Base-by-base conservation (phyloP, 2,797 vertebrate genomes). In the Labeo calbasu region DNA sequence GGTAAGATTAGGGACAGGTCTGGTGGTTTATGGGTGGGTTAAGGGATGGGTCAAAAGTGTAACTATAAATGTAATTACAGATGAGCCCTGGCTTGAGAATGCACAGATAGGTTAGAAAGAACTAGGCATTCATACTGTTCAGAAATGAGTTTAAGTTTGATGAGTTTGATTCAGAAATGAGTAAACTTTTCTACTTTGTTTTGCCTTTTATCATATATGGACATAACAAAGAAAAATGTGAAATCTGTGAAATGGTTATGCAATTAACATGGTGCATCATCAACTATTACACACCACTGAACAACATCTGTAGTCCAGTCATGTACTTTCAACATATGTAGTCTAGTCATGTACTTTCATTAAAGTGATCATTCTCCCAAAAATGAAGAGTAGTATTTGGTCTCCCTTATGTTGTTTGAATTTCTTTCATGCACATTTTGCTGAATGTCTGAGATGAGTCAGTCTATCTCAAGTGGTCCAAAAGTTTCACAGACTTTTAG, bases 261-360 rank as follows among this genome's bases (percentile, higher is more conserved):
- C 63, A 28, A 63, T 77, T 48, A 28, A 6, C 68, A 70, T 70
- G 40, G 40, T 5, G 46, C 40, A 70, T 70, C 2, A n/a, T 28
- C 7, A 15, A 28, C 23, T 28, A 6, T 25, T 25, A 28, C 23
- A 63, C 59, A 63, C 5, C 23, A 28, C 2, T 63, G 25, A 63
- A 28, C 73, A 55, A 36, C 28, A 75, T 28, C 43, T 77, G 55
- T 46, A 46, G 55, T 46, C 14, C 23, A 48, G 23, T 63, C 9
- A 63, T 48, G n/a, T 48, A 25, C n/a, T 63, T 77, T 14, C 73
- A 55, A 36, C 28, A 75, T 28, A 23, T 77, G 55, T 46, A 46
- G 55, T 46, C 14, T 15, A 48, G 25, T 63, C 9, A 63, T 48
- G n/a, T 48, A 25, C n/a, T 63, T 77, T 14, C 15, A 63, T 71